Base-by-base conservation (phyloP, 2,113 vertebrate species). In the Trichomycterus rosablanca region DNA sequence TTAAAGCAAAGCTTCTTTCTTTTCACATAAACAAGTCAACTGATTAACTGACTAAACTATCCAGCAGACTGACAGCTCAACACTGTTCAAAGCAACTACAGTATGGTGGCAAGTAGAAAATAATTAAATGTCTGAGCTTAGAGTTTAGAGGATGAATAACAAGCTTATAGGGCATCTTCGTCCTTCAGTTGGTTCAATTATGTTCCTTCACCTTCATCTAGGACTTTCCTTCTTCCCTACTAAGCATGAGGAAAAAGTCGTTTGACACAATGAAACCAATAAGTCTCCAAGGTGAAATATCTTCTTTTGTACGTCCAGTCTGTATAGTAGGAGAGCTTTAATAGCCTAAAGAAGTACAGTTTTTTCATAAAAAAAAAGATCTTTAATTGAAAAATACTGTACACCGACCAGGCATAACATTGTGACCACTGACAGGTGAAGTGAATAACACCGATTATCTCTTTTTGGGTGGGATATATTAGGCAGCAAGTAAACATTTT, bases 171-270 rank as follows among this genome's bases (percentile, higher is more conserved):
- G 60, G 26, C 60, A 77, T 42, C 58, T 39, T 14, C 20, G 32
- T 72, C 55, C 48, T 71, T 76, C 44, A 72, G 46, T 54, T 66
- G 61, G 67, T 77, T 76, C 63, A 77, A 52, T 66, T 67, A 68
- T 53, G 51, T 48, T 55, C 48, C 59, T 53, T 50, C 22, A 53
- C 51, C 57, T 68, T 66, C 46, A 58, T 70, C 56, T 18, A 58
- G 53, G 53, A 66, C 45, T 18, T 71, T 66, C 66, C 42, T 58
- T 66, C 66, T 53, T 66, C 62, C 63, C n/a, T 43, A 50, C 52
- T 49, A 52, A 2, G 46, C 59, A 50, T 57, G 52, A 63, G 51
- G 42, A 42, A n/a, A 54, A 59, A 66, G 20, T 45, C 50, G 26
- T 18, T 6, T 55, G 66, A 50, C 44, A 66, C 57, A 60, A 44